Base-by-base conservation (phyloP, 2,797 vertebrate species). In the Potorous gilbertii region DNA sequence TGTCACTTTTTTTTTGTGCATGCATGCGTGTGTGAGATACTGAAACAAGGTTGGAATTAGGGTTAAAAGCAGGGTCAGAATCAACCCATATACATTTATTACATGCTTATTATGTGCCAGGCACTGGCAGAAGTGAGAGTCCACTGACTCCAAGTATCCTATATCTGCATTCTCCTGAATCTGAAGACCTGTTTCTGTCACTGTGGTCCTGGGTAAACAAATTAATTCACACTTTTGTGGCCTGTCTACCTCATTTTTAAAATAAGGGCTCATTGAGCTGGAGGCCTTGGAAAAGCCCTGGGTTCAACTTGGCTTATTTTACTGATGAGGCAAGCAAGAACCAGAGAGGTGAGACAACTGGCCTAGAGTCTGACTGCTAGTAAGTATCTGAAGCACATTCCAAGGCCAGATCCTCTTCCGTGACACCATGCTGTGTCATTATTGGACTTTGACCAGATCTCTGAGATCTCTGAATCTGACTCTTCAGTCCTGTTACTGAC, bases 1-100 rank as follows among this genome's bases (percentile, higher is more conserved):
- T 97, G 97, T 97, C 96, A 54, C 59, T 92, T 93, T 4, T 10
- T 6, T 59, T 95, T 95, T 27, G 21, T 29, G 11, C 56, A 34
- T n/a, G 81, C 18, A 46, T 11, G 1, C 27, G 2, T 46, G n/a
- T 21, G 34, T 74, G 18, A 40, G 18, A 81, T 9, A 81, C 46
- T 81, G n/a, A 81, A 40, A n/a, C 16, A 74, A 40, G 2, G 62
- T 18, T n/a, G 6, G 34, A 74, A 74, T 74, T 74, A 74, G 34
- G 34, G 62, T 74, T 81, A 40, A 81, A 81, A 81, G 62, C 16
- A 18, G 66, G 18, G 66, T 81, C 66, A 24, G 66, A 46, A 46
- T 40, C n/a, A 74, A 59, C 34, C 62, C 18, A 9, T 81, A 46
- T 16, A 66, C 34, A 81, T 46, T 81, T 81, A 40, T 34, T 62